Base-by-base conservation (phyloP, 92 coral and sea anemone species). In the Chrysogorgia sp. region DNA sequence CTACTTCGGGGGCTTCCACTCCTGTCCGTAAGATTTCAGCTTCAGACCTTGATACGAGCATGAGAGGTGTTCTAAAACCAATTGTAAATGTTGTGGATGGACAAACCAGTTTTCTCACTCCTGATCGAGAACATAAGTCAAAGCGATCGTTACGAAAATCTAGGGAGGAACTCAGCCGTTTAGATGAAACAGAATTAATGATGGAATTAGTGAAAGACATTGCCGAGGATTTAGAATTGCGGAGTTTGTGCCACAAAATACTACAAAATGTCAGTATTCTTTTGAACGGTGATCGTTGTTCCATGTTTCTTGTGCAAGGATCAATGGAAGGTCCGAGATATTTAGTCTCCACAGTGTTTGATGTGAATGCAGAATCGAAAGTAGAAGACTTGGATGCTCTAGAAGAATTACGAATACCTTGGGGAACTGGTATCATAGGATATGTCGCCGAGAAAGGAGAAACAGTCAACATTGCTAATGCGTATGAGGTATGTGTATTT, bases 131-230 rank as follows among this genome's bases (percentile, higher is more conserved):
- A 28, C 40, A 56, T 32, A 83, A 77, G 62, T 47, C 66, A 37
- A 89, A 96, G 61, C 82, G 85, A 25, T 89, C 92, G 24, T 87
- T 93, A 19, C 87, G 97, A 75, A 96, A 96, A 70, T 96, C 99
- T 65, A 91, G 99, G 14, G 87, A 92, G 34, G 99, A 96, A 70
- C 90, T 96, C n/a, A 93, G 82, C 55, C 99, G 92, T 48, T 88
- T 96, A 76, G 99, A 92, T 89, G 97, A 96, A 81, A 86, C 89
- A 62, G 99, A 96, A 83, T 76, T 96, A 34, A 83, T 96, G 63
- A 96, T 96, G 96, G 99, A 96, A 79, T 96, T 96, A 74, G 99
- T 96, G 25, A 96, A 92, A 82, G 99, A 96, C 85, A 96, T 96
- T 64, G 86, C 99, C 7, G 92, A 90, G 43, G 99, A 96, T 92